These are phyloP conservation scores for Gambusia yucatana DNA, from an alignment of 2,797 vertebrate species.

Conservation along the genomic window DNA sequence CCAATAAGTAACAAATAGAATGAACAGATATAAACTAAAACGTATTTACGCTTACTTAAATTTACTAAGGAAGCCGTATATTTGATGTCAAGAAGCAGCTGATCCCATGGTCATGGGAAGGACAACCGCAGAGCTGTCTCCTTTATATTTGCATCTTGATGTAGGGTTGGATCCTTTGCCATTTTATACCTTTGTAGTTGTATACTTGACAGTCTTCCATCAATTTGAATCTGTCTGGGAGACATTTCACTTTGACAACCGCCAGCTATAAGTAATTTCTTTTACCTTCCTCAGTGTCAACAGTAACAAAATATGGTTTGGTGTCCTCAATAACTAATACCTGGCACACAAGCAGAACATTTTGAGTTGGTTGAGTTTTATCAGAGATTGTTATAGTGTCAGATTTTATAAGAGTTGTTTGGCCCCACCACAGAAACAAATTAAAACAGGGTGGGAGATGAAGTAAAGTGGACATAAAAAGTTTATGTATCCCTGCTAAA, in stretches of 20 bases:
- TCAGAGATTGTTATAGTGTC: background rate
- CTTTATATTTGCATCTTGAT: background rate
- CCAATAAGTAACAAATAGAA: background rate
- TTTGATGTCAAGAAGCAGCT: background rate
- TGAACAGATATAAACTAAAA: background rate
- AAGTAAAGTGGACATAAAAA: background rate
- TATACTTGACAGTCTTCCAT: background rate
- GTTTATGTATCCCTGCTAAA: background rate
- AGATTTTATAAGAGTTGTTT: background rate
- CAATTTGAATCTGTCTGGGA: background rate
- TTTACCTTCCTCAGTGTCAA: background rate
- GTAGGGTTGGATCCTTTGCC: background rate
- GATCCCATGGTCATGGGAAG: background rate
- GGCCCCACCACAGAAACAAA: background rate
- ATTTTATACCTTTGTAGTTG: background rate
- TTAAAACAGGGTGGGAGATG: background rate
- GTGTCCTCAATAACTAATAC: background rate
- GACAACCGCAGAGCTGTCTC: background rate
- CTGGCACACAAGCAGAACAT: background rate
- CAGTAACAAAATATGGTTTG: background rate
- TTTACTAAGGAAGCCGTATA: background rate
- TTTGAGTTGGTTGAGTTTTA: background rate
- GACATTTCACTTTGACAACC: background rate
- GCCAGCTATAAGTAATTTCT: background rate
- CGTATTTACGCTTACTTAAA: background rate